Evolutionary conservation across 2,888 invertebrate genomes (phyloP).

Genomic region (Anoncus sp.): DNA sequence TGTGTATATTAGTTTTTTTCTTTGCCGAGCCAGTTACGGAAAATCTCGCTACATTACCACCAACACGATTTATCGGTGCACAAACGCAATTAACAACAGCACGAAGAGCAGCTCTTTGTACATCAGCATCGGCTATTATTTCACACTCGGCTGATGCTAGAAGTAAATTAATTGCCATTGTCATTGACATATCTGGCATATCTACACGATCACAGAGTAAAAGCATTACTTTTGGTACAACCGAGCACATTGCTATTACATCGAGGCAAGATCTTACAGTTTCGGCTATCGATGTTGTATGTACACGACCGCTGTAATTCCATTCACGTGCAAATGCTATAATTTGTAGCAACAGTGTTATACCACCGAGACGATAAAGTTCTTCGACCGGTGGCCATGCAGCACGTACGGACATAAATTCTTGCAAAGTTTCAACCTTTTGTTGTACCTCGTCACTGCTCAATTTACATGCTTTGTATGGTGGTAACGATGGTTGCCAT

Average conservation of each 20-base stretch:
- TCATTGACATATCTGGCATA: conserved; percentile 90
- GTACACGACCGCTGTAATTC: conserved; percentile 92
- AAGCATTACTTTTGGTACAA: conserved; percentile 92
- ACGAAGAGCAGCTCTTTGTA: conserved; percentile 95
- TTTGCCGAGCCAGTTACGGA: conserved; percentile 84
- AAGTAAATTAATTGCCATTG: conserved; percentile 84
- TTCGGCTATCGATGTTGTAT: conserved; percentile 87
- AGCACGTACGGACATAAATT: conserved; percentile 89
- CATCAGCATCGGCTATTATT: conserved; percentile 95
- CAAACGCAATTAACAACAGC: conserved; percentile 98
- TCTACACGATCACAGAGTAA: conserved; percentile 91
- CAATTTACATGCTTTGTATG: conserved; percentile 85
- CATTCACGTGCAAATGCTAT: conserved; percentile 96
- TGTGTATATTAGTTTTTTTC: conserved; percentile 87
- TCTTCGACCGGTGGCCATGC: conserved; percentile 96
- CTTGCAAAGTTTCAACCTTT: conserved; percentile 92
- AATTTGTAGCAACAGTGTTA: conserved; percentile 92
- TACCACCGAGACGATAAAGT: conserved; percentile 92
- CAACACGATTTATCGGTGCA: conserved; percentile 90
- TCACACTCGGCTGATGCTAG: conserved; percentile 93
- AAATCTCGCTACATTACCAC: conserved; percentile 84
- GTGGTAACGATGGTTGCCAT: conserved; percentile 81
- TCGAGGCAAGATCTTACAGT: conserved; percentile 93
- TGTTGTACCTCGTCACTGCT: conserved; percentile 93
- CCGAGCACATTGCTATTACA: conserved; percentile 95